Evolutionary conservation across 2,797 vertebrate genomes (phyloP).

Genomic region (Discoglossus pictus): DNA sequence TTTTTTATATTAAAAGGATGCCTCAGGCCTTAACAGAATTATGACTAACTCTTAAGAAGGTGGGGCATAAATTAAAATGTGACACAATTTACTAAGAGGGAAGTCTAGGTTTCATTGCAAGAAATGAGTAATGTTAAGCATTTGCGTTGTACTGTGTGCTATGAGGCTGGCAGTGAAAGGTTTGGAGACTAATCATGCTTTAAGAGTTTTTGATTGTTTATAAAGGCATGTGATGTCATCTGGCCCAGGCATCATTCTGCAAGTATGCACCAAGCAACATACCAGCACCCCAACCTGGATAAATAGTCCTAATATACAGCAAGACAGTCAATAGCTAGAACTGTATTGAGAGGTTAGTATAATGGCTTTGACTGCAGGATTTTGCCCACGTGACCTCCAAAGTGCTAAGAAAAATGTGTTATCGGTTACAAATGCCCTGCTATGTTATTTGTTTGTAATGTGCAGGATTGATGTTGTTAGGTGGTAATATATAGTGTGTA

Average conservation of each 20-base stretch:
- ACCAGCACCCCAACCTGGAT: background rate
- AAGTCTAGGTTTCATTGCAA: background rate
- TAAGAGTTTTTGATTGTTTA: conserved; percentile 7
- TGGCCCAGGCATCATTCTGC: background rate
- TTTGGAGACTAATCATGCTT: conserved; percentile 13
- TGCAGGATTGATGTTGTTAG: no score
- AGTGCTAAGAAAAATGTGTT: background rate
- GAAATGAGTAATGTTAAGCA: conserved; percentile 18
- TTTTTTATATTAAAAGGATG: background rate
- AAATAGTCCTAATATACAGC: no score
- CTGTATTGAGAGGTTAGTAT: conserved; percentile 16
- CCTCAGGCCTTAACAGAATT: background rate
- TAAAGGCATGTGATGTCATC: conserved; percentile 4
- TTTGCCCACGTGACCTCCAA: background rate
- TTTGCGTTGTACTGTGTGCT: conserved; percentile 5
- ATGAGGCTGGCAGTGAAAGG: background rate
- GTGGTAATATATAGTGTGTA: no score
- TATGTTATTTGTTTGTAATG: no score
- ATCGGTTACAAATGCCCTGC: no score
- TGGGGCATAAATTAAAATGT: background rate
- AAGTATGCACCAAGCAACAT: conserved; percentile 3
- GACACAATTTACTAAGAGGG: background rate
- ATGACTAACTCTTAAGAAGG: no score
- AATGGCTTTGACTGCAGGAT: background rate
- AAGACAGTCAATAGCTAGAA: background rate